These are phyloP conservation scores for Eriosoma lanigerum DNA, from an alignment of 1,140 invertebrate genomes.

Conservation along the genomic window DNA sequence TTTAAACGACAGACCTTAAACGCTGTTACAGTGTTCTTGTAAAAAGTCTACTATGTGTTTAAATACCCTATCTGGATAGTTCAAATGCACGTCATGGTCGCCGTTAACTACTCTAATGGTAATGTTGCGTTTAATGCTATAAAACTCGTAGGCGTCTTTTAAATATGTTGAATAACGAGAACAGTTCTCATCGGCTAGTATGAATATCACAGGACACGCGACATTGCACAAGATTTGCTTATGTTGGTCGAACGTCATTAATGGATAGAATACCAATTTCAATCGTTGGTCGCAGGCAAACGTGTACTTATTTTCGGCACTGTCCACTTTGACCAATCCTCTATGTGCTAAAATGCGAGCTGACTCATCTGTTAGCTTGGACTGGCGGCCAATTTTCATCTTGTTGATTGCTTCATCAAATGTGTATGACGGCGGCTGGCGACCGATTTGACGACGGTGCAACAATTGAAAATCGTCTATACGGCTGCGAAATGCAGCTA, in stretches of 20 bases:
- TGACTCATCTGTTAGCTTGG: constrained; percentile 63
- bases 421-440: constrained; percentile 57
- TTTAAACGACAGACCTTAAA: not conserved
- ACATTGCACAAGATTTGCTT: constrained; percentile 53
- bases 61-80: constrained; percentile 63
- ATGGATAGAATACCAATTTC: constrained; percentile 53
- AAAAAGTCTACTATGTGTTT: constrained; percentile 59
- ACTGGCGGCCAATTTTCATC: constrained; percentile 67
- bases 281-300: constrained; percentile 58
- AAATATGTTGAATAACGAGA: constrained; percentile 50
- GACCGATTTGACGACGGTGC: constrained; percentile 55
- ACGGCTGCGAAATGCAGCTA: constrained; percentile 54
- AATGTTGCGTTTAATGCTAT: constrained; percentile 53
- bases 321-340: constrained; percentile 62
- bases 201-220: constrained; percentile 56
- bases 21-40: not conserved
- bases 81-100: constrained; percentile 68
- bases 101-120: constrained; percentile 61
- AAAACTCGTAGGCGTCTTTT: constrained; percentile 55
- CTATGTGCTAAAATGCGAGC: constrained; percentile 71
- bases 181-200: constrained; percentile 55
- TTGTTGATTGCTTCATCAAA: constrained; percentile 65
- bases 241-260: constrained; percentile 54
- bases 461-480: constrained; percentile 55
- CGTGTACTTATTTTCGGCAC: constrained; percentile 55